Evolutionary conservation across 2,888 invertebrate genomes (phyloP), one percentile per base, ranked within the genome.

Genomic region (Lasioglossum calceatum): DNA sequence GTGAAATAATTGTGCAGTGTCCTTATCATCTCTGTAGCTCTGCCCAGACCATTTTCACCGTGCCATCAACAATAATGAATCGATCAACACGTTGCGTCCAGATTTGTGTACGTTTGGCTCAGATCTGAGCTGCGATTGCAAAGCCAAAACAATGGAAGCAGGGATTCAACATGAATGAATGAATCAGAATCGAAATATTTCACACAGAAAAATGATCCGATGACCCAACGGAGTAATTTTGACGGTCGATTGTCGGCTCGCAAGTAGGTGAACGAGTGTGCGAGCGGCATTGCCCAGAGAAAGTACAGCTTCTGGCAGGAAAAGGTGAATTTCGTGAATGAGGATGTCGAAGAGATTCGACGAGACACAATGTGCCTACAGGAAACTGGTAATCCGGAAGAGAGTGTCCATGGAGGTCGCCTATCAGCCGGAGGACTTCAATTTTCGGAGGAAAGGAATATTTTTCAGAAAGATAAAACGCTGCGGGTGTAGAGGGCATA

Each of bases 241-340:
- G 61, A 61, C 27, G 61, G 61, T 0, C 61, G 32, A 32, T 64
- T 5, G 61, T 64, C n/a, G 27, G 61, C 14, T 5, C 61, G 61
- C 61, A 64, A 64, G 61, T 64, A 64, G 61, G 61, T 32, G 61
- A 64, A 64, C 61, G 32, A 64, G 61, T 64, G 61, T 32, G 32
- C 14, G 61, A 64, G 32, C 16, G 27, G 32, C 5, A 67, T 32
- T 73, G 42, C 36, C 73, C 73, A 44, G 73, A n/a, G 70, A 70
- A 70, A 70, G 70, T 70, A 12, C 39, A 42, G 70, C 39, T 70
- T 42, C 70, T 70, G 70, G 39, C 67, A 70, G 39, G 70, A 36
- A 70, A 67, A 67, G 67, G 36, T 67, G 39, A 70, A 70, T 70
- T 70, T 70, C 39, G 39, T 70, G 39, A 32, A 39, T 10, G 67